Percentiles rank a stretch among this genome's conserved stretches.
These are phyloP conservation scores for Pseudopipra pipra DNA, from an alignment of 2,113 vertebrate genomes.

Conservation along the genomic window DNA sequence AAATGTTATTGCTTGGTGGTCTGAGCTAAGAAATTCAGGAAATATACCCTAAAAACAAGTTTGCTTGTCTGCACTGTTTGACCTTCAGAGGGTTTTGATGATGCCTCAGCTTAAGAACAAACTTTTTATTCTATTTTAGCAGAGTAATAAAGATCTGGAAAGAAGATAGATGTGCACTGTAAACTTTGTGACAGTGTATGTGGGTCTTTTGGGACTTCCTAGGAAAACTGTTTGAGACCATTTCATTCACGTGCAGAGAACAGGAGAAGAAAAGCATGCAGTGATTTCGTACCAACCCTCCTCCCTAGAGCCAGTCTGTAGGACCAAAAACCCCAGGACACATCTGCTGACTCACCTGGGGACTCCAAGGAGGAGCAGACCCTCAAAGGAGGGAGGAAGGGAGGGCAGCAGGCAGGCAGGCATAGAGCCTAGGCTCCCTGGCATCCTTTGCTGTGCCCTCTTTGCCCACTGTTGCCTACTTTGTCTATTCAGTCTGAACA, in stretches of 20 bases:
- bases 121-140: background rate
- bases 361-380: background rate
- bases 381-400: background rate
- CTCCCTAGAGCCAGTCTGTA: background rate
- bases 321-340: background rate
- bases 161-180: background rate
- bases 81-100: background rate
- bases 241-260: background rate
- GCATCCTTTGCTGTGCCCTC: background rate
- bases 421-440: fast-evolving
- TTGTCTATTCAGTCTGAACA: background rate
- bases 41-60: background rate
- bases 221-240: background rate
- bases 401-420: background rate
- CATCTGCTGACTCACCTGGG: background rate
- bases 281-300: background rate
- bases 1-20: background rate
- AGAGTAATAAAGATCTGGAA: background rate
- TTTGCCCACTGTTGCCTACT: background rate
- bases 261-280: background rate
- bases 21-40: background rate
- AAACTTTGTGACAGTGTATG: background rate
- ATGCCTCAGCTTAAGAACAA: background rate
- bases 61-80: background rate
- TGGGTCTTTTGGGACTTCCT: background rate